phyloP scores from a whole-genome alignment of 2,888 invertebrate genomes.

The Malthinus flaveolus region DNA sequence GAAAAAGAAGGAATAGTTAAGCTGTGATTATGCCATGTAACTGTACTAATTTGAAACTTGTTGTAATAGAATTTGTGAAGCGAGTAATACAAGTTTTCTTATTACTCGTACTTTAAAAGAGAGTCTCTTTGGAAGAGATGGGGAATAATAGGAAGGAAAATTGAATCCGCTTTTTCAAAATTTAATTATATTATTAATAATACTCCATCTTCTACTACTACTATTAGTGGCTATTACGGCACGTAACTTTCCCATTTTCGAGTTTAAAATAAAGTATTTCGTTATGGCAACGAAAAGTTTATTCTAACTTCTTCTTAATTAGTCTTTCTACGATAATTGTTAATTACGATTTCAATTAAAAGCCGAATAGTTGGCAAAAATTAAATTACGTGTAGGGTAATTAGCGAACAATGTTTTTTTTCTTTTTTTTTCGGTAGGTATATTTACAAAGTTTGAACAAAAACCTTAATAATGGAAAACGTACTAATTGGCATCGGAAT shows the following conservation, averaged over 20 bases:
- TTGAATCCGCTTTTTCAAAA: constrained; percentile 25
- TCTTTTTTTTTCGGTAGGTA: no score
- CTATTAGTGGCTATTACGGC: no score
- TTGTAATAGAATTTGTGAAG: constrained; percentile 46
- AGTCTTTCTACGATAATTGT: no score
- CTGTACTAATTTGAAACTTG: constrained; percentile 45
- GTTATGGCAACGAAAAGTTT: no score
- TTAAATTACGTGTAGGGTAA: no score
- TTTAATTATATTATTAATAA: constrained; percentile 20
- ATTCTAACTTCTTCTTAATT: no score
- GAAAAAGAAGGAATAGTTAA: neutral
- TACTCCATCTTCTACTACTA: neutral
- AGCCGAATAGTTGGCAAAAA: no score
- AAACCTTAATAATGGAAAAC: neutral
- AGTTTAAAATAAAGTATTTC: no score
- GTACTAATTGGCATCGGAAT: neutral
- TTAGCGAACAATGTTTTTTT: no score
- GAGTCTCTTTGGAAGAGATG: constrained; percentile 15
- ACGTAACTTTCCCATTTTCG: no score
- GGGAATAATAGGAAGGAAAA: constrained; percentile 31
- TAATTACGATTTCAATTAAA: no score
- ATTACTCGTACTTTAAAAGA: constrained; percentile 30
- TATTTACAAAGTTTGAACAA: neutral
- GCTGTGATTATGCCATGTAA: no score
- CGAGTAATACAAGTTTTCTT: constrained; percentile 45